Base-by-base conservation (phyloP, 2,888 invertebrate species). In the Rhagonycha fulva region DNA sequence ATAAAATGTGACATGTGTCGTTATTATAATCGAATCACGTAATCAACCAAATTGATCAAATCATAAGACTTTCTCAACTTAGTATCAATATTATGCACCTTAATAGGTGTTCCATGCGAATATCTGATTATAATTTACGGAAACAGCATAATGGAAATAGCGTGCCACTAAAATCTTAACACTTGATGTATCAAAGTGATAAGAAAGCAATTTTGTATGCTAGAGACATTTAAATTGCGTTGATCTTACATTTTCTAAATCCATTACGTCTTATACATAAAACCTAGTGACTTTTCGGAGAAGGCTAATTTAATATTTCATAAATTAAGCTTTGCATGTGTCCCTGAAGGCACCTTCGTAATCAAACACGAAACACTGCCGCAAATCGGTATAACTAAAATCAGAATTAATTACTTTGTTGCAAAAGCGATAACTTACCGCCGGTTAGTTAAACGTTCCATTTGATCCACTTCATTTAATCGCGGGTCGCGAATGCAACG, bases 81-180 rank as follows among this genome's bases (percentile, higher is more conserved):
- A 11, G 30, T 30, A 30, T 32, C 32, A 32, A 32, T 32, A 32
- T 12, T 24, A 12, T 61, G 30, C 60, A 61, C 12, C n/a, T 61
- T 47, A 14, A 70, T 70, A 47, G 63, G 69, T 74, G 74, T 70
- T 69, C 7, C 63, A 10, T 47, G 66, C 70, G 70, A 70, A 74
- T 74, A 62, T 24, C 61, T 74, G 74, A 75, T 75, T 75, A 71
- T 67, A 60, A 70, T 68, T 61, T 47, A 26, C 74, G 74, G 74
- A 75, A 75, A 69, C 72, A 72, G 69, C 72, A 63, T 76, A 76
- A 76, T 75, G 71, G 63, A 69, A 30, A 66, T 76, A 61, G 72
- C 72, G 76, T 76, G 76, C 32, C 30, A 72, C 61, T 70, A 68
- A 72, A 75, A 75, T 72, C 32, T 68, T 70, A 62, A 32, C 67